These are phyloP conservation scores for Agriopis marginaria DNA, from an alignment of 2,888 invertebrate genomes.

Conservation along the genomic window DNA sequence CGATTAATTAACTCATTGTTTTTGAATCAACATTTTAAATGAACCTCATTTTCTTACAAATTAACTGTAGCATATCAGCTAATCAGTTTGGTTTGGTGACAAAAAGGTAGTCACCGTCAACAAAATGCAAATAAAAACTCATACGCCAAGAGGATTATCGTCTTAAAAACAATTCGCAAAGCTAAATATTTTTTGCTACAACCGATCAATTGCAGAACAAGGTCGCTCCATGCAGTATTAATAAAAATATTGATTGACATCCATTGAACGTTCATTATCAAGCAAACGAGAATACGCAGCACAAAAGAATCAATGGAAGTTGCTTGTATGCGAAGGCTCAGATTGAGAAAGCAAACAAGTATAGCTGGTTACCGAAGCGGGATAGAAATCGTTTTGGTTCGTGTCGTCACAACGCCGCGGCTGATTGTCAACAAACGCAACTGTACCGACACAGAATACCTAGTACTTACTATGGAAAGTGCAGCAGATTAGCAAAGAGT, in stretches of 20 bases:
- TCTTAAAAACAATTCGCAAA: constrained; percentile 57
- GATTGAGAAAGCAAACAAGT: constrained; percentile 32
- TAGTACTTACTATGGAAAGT: not conserved
- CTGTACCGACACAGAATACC: constrained; percentile 33
- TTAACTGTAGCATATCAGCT: not conserved
- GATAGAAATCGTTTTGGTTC: constrained; percentile 63
- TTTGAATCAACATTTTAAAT: too few relatives aligned
- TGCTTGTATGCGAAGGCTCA: constrained; percentile 34
- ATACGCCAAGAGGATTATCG: constrained; percentile 41
- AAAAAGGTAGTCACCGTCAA: not conserved
- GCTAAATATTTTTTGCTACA: constrained; percentile 61
- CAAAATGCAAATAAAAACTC: constrained; percentile 18
- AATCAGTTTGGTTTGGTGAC: not conserved
- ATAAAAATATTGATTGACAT: constrained; percentile 40
- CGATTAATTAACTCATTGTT: too few relatives aligned
- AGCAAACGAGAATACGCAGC: constrained; percentile 33
- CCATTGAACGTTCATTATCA: constrained; percentile 44
- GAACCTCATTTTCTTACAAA: not conserved
- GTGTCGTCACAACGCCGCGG: constrained; percentile 61
- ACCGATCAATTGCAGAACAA: constrained; percentile 60
- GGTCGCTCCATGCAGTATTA: constrained; percentile 49
- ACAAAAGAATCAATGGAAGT: constrained; percentile 47
- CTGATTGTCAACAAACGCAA: constrained; percentile 67
- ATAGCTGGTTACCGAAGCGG: constrained; percentile 37
- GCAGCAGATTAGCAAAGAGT: constrained; percentile 4